These are phyloP conservation scores for Limosa lapponica DNA, from an alignment of 2,797 vertebrate species.

Conservation along the genomic window DNA sequence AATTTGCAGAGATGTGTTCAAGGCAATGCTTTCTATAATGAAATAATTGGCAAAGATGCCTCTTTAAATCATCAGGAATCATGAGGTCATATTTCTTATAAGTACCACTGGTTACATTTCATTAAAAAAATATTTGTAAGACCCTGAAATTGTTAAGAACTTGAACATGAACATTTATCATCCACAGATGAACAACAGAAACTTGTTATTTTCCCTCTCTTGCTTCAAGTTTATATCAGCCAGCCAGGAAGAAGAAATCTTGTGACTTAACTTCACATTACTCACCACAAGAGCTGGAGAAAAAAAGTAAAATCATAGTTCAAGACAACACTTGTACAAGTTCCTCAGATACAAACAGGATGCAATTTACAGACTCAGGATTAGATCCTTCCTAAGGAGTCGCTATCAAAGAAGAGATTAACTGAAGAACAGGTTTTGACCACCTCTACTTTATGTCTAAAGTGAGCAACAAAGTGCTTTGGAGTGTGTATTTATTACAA, in stretches of 20 bases:
- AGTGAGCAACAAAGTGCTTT: neutral
- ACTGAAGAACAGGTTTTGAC: neutral
- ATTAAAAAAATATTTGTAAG: neutral
- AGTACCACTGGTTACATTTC: neutral
- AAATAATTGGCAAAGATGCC: neutral
- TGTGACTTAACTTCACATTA: neutral
- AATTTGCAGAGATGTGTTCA: neutral
- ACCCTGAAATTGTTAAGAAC: conserved; percentile 10
- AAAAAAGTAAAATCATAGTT: neutral
- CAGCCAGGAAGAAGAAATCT: conserved; percentile 1
- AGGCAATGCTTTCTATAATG: neutral
- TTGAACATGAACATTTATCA: conserved; percentile 19
- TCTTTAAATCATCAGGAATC: neutral
- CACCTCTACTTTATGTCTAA: neutral
- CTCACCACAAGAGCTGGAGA: neutral
- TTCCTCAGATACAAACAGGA: neutral
- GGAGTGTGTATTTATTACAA: neutral
- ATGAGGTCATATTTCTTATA: neutral
- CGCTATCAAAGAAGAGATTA: neutral
- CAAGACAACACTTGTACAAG: neutral
- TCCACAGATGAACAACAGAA: neutral
- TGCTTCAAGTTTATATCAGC: neutral
- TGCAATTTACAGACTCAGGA: neutral
- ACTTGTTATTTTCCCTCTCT: neutral
- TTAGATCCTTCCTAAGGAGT: neutral